Evolutionary conservation across 2,888 invertebrate species (phyloP).

Genomic region (Aleiodes leptofemur): DNA sequence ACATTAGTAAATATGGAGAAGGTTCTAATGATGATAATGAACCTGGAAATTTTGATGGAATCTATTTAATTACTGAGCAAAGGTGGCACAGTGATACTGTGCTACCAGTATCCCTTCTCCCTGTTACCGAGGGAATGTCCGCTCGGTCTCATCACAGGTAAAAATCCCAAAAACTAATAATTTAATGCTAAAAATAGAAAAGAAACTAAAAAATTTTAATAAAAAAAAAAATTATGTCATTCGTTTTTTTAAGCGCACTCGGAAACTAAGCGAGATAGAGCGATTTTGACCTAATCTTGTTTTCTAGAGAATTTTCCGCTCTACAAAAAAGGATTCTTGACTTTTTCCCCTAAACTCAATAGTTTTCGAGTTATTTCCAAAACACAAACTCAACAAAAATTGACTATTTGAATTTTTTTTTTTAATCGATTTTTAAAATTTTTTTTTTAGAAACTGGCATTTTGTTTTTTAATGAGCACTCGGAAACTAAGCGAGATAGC

Average conservation of each 20-base stretch:
- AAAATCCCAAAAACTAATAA: constrained; percentile 6
- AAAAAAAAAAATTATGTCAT: too few relatives aligned
- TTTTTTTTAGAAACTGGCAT: too few relatives aligned
- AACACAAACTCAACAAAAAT: too few relatives aligned
- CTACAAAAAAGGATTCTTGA: too few relatives aligned
- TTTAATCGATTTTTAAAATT: too few relatives aligned
- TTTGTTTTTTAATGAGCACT: too few relatives aligned
- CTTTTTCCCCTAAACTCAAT: too few relatives aligned
- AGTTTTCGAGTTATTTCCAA: too few relatives aligned
- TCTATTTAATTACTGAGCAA: constrained; percentile 66
- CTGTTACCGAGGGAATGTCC: constrained; percentile 73
- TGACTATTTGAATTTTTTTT: too few relatives aligned
- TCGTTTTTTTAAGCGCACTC: background rate
- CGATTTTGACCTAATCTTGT: too few relatives aligned
- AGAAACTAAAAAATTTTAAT: background rate
- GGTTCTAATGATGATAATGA: constrained; percentile 59
- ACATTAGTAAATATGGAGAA: constrained; percentile 61
- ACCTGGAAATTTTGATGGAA: constrained; percentile 61
- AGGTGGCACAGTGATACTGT: constrained; percentile 68
- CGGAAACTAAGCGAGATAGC: background rate
- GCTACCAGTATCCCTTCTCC: constrained; percentile 67
- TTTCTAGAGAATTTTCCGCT: too few relatives aligned
- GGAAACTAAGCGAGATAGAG: too few relatives aligned
- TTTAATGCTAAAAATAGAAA: background rate
- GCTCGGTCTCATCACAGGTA: constrained; percentile 72